These are phyloP conservation scores for Ochotona curzoniae DNA, from an alignment of 2,113 vertebrate genomes.

Conservation along the genomic window DNA sequence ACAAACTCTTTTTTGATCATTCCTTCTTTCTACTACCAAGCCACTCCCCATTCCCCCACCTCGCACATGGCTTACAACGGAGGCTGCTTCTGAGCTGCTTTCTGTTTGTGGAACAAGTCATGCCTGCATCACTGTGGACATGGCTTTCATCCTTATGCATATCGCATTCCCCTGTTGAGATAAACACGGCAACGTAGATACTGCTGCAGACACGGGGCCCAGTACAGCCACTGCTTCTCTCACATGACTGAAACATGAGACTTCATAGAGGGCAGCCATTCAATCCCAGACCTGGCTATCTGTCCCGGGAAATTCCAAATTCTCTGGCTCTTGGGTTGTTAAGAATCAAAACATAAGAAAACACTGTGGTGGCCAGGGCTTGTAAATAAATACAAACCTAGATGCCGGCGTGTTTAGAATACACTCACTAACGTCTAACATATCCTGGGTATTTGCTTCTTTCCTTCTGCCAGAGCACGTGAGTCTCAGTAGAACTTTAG, in stretches of 20 bases:
- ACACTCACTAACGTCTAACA: neutral
- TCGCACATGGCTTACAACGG: fast-evolving
- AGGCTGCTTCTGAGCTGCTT: neutral
- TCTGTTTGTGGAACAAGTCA: neutral
- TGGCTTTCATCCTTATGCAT: neutral
- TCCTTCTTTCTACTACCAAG: neutral
- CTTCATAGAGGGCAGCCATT: neutral
- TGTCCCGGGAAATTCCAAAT: neutral
- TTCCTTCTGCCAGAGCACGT: neutral
- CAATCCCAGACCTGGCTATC: neutral
- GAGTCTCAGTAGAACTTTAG: neutral
- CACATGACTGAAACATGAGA: neutral
- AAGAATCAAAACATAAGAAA: constrained; percentile 23
- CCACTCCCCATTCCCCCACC: too few species aligned
- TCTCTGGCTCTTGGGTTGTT: neutral
- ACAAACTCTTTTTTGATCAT: neutral
- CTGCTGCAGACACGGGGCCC: neutral
- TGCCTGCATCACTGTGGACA: neutral
- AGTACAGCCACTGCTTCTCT: neutral
- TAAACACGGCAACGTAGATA: neutral
- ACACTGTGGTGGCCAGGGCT: neutral
- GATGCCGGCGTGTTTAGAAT: neutral
- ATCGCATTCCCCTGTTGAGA: neutral
- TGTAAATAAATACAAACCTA: neutral
- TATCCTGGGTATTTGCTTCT: neutral